Conservation (phyloP, 2,888 invertebrate species). For the Melieria omissa region DNA sequence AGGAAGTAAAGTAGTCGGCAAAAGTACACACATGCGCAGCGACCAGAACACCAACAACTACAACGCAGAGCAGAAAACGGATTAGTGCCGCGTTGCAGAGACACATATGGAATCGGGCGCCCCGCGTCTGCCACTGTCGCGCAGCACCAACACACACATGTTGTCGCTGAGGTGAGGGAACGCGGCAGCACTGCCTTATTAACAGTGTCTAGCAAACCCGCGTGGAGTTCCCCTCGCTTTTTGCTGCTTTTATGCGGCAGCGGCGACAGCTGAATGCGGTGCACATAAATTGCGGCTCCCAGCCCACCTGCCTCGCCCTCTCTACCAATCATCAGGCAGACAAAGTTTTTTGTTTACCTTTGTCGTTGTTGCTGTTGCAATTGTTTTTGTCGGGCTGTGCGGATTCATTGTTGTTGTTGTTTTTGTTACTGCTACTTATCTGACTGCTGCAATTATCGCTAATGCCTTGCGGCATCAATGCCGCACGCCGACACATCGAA, state of each 20-base stretch:
- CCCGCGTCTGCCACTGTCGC: too few species aligned
- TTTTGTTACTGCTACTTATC: slow-evolving; percentile 9
- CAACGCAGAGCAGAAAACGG: not conserved
- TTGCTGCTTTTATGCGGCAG: too few species aligned
- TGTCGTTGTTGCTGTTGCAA: slow-evolving; percentile 15
- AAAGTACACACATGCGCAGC: not conserved
- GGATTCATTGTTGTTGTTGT: slow-evolving; percentile 7
- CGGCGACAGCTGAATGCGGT: not conserved
- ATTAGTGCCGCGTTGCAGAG: too few species aligned
- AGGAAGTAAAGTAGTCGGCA: slow-evolving; percentile 13
- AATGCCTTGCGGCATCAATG: slow-evolving; percentile 10
- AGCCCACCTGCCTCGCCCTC: too few species aligned
- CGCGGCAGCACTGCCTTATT: too few species aligned
- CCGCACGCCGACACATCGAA: slow-evolving; percentile 2
- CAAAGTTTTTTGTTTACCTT: slow-evolving; percentile 18
- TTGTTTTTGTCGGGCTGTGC: slow-evolving; percentile 4
- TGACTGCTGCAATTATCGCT: slow-evolving; percentile 12
- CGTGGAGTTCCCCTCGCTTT: too few species aligned
- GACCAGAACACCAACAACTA: not conserved
- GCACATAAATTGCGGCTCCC: slow-evolving; percentile 2
- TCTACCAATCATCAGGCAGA: not conserved
- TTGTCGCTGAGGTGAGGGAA: too few species aligned
- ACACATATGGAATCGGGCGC: too few species aligned
- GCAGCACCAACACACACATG: too few species aligned
- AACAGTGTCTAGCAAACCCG: too few species aligned